Evolutionary conservation across 30 jellyfish, hydroid and myxozoan species (phyloP).

Genomic region (Pelagia noctiluca): DNA sequence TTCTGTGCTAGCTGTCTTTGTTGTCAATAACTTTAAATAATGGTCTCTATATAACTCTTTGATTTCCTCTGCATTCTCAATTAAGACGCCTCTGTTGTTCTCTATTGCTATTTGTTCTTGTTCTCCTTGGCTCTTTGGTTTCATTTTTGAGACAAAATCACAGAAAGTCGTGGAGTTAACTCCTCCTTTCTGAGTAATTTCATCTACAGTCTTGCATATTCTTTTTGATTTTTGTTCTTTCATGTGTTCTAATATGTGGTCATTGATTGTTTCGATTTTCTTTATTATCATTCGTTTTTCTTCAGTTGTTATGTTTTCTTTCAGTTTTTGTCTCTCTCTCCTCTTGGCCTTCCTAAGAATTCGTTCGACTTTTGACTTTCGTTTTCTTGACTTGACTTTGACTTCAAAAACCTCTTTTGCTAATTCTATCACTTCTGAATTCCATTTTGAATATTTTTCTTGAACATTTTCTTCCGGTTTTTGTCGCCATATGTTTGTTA

Average conservation of each 20-base stretch:
- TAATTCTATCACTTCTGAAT: not conserved
- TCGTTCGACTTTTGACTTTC: not conserved
- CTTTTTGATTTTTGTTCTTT: constrained; percentile 5
- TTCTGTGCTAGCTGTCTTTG: not conserved
- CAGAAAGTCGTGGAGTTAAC: not conserved
- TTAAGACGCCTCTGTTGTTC: constrained; percentile 11
- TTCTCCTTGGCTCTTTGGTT: not conserved
- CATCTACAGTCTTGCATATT: constrained; percentile 5
- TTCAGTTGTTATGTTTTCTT: not conserved
- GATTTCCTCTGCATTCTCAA: constrained; percentile 10
- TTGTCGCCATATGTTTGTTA: not conserved
- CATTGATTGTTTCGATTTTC: not conserved
- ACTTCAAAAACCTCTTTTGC: constrained; percentile 7
- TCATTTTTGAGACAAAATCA: not conserved
- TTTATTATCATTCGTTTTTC: not conserved
- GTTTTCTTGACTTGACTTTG: constrained; percentile 2
- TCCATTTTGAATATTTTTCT: constrained; percentile 11
- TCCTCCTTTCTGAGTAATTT: not conserved
- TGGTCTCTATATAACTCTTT: not conserved
- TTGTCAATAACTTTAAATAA: not conserved
- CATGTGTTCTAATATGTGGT: constrained; percentile 2
- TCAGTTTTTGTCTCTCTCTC: not conserved
- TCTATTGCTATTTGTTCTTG: constrained; percentile 20
- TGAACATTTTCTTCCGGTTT: not conserved
- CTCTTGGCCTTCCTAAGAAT: constrained; percentile 1